A percentile compares a stretch with the other conserved stretches of the same genome.
These are phyloP conservation scores for Agriopis leucophaearia DNA, from an alignment of 2,888 invertebrate genomes.

Conservation along the genomic window DNA sequence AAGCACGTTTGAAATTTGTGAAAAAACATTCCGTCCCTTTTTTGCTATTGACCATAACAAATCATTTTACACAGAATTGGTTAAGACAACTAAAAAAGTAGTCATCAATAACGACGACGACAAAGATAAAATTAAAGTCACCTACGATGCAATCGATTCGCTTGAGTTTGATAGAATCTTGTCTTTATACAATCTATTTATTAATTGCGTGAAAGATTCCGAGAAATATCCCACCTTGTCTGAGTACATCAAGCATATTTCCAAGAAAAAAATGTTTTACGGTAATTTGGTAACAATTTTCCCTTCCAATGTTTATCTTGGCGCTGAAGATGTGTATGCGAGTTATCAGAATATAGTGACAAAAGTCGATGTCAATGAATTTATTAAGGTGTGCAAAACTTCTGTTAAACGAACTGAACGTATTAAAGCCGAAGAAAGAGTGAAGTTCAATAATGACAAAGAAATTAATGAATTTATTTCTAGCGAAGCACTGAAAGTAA, in stretches of 20 bases:
- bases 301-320: background rate
- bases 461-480: slow-evolving; percentile 1
- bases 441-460: background rate
- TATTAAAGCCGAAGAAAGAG: background rate
- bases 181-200: slow-evolving; percentile 25
- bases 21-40: slow-evolving; percentile 52
- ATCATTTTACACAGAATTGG: slow-evolving; percentile 48
- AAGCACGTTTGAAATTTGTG: background rate
- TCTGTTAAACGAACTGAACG: background rate
- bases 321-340: background rate
- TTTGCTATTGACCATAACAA: slow-evolving; percentile 50
- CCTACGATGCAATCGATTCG: slow-evolving; percentile 42
- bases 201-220: background rate
- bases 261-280: background rate
- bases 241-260: background rate
- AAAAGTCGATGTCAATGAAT: background rate
- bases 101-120: slow-evolving; percentile 1
- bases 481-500: background rate
- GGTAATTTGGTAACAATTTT: background rate
- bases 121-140: slow-evolving; percentile 41
- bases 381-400: background rate
- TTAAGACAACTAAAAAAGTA: background rate
- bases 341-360: background rate
- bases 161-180: slow-evolving; percentile 47
- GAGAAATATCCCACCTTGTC: background rate